These are phyloP conservation scores for Xenotilapia flavipinnis DNA, from an alignment of 2,113 vertebrate genomes.

Conservation along the genomic window DNA sequence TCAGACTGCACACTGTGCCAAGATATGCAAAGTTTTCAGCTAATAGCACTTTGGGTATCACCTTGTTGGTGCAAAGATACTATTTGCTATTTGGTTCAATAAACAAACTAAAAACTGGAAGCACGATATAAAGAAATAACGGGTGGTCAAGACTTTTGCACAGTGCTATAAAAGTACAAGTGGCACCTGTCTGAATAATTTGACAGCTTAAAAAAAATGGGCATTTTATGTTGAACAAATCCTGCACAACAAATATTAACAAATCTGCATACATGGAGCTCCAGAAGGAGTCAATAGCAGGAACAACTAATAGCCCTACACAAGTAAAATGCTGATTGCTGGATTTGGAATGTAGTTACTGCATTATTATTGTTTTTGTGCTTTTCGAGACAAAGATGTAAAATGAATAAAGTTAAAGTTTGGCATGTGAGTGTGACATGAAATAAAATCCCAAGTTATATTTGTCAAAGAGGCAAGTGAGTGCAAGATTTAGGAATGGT, in stretches of 20 bases:
- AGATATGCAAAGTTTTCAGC: neutral
- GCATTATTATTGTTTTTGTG: neutral
- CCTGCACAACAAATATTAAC: neutral
- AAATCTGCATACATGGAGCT: neutral
- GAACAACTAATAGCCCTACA: neutral
- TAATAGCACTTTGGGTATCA: neutral
- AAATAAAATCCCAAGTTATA: neutral
- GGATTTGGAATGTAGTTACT: neutral
- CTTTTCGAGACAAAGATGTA: accelerated
- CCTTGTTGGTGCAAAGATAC: neutral
- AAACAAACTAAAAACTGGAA: neutral
- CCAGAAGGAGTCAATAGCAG: too few relatives aligned
- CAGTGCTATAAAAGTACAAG: neutral
- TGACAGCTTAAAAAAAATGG: neutral
- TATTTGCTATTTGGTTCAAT: neutral
- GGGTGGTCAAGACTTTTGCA: neutral
- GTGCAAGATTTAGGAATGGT: neutral
- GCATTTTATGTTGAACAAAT: neutral
- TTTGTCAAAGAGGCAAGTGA: neutral
- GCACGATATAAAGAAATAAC: accelerated
- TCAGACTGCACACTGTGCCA: neutral
- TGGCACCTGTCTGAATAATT: neutral
- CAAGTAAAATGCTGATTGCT: neutral
- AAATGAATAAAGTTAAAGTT: neutral
- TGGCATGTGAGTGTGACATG: neutral